Percentiles rank a stretch among this genome's conserved stretches.
These are phyloP conservation scores for Ommatoiulus sabulosus DNA, from an alignment of 2,888 invertebrate species.

Conservation along the genomic window DNA sequence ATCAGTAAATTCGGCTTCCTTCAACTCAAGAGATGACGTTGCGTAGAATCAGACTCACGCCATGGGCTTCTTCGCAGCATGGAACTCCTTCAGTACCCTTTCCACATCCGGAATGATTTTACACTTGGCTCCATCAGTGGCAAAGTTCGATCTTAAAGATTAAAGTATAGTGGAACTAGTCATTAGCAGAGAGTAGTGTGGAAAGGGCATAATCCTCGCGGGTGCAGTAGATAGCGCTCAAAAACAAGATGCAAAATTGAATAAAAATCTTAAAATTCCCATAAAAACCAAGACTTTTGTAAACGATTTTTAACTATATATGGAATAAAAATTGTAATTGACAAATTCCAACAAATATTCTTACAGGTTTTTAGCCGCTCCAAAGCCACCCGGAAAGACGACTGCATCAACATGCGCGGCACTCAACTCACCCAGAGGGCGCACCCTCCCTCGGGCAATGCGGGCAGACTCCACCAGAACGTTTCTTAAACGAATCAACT, in stretches of 20 bases:
- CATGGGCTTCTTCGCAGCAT: constrained; percentile 70
- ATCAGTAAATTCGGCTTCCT: not conserved
- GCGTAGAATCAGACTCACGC: constrained; percentile 64
- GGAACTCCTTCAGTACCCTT: constrained; percentile 70
- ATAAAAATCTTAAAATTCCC: no score
- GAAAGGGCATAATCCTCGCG: no score
- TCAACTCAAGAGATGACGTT: no score
- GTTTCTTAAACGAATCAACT: constrained; percentile 66
- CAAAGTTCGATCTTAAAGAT: constrained; percentile 70
- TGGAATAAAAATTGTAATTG: constrained; percentile 13
- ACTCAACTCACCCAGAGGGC: constrained; percentile 68
- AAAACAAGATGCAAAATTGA: no score
- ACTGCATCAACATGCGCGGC: constrained; percentile 69
- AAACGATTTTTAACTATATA: no score
- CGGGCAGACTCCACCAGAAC: constrained; percentile 72
- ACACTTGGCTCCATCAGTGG: constrained; percentile 69
- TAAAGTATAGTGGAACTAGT: no score
- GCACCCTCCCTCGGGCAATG: constrained; percentile 69
- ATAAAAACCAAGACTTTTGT: no score
- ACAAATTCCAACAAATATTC: constrained; percentile 61
- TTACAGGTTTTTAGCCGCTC: constrained; percentile 73
- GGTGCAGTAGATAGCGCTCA: no score
- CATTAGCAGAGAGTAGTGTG: no score
- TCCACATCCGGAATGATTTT: constrained; percentile 69
- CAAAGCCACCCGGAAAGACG: constrained; percentile 74